These are phyloP conservation scores for Epicauta chinensis DNA, from an alignment of 1,140 invertebrate genomes.

Conservation along the genomic window DNA sequence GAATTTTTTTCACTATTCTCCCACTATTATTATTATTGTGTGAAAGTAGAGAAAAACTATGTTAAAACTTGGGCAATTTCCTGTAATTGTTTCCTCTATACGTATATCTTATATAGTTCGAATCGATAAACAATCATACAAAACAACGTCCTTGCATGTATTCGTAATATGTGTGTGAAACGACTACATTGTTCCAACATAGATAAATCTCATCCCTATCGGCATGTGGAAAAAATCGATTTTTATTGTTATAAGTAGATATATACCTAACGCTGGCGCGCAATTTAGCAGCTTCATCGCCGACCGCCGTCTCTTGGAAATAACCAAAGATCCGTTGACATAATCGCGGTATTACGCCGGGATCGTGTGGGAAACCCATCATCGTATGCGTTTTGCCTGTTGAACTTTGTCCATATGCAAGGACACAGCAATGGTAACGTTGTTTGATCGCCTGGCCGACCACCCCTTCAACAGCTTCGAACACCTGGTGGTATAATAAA, in stretches of 20 bases:
- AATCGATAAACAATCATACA: constrained; percentile 22
- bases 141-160: constrained; percentile 17
- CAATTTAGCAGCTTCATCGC: constrained; percentile 23
- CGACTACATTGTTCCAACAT: neutral
- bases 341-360: constrained; percentile 48
- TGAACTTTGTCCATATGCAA: constrained; percentile 76
- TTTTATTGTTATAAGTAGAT: neutral
- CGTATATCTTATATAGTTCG: constrained; percentile 3
- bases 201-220: constrained; percentile 3
- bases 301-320: constrained; percentile 32
- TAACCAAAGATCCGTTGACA: constrained; percentile 41
- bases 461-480: constrained; percentile 56
- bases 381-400: constrained; percentile 76
- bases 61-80: constrained; percentile 17
- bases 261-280: constrained; percentile 34
- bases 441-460: constrained; percentile 51
- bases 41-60: no score
- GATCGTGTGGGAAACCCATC: constrained; percentile 56
- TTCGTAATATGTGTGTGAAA: constrained; percentile 10
- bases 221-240: no score
- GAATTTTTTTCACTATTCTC: no score
- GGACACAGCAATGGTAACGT: constrained; percentile 57
- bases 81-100: constrained; percentile 8
- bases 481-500: constrained; percentile 57
- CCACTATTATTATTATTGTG: no score